phyloP scores from a whole-genome alignment of 2,797 vertebrate species.

The Florisuga fusca region DNA sequence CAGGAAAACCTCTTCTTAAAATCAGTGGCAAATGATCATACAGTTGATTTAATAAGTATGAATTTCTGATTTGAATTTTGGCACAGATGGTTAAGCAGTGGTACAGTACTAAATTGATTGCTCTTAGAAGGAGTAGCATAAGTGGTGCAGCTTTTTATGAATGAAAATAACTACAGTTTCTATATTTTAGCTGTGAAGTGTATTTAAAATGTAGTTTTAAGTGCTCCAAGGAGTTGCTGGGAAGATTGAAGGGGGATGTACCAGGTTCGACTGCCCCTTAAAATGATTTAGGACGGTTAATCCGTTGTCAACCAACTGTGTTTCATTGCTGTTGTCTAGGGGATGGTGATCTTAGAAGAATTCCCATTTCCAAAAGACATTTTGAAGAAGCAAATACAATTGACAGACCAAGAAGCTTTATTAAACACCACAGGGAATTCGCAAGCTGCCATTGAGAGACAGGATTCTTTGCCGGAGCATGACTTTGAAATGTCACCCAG shows the following conservation, averaged over 20 bases:
- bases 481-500: slow-evolving; percentile 89
- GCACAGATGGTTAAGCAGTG: background rate
- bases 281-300: slow-evolving; percentile 48
- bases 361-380: slow-evolving; percentile 84
- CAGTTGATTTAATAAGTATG: background rate
- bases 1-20: background rate
- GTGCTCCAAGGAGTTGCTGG: background rate
- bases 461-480: slow-evolving; percentile 80
- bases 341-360: slow-evolving; percentile 87
- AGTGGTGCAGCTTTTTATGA: background rate
- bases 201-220: background rate
- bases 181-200: background rate
- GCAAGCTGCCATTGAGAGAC: slow-evolving; percentile 72
- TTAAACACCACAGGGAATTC: slow-evolving; percentile 79
- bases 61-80: slow-evolving; percentile 42
- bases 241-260: slow-evolving; percentile 3
- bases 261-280: slow-evolving; percentile 29
- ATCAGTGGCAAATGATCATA: background rate
- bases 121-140: background rate
- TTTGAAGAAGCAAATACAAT: slow-evolving; percentile 84
- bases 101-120: background rate
- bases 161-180: background rate
- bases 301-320: slow-evolving; percentile 68
- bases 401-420: slow-evolving; percentile 82
- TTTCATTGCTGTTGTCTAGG: slow-evolving; percentile 83